A percentile compares a stretch with the other conserved stretches of the same genome.
phyloP scores from a whole-genome alignment of 2,113 vertebrate species.

The Dendrocopos noguchii region DNA sequence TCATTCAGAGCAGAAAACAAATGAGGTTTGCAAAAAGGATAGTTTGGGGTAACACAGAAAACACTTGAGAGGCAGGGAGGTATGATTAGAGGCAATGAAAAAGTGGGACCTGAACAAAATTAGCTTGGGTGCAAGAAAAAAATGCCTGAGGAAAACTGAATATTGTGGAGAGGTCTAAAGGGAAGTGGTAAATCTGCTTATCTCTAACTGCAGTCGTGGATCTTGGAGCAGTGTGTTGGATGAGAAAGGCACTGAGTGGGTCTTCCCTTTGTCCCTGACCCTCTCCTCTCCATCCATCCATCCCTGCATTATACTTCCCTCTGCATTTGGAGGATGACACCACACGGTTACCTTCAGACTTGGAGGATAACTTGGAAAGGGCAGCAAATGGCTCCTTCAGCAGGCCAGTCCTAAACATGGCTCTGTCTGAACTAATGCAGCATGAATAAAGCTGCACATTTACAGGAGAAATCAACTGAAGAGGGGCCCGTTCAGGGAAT shows the following conservation, averaged over 20 bases:
- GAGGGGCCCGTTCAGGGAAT: not conserved
- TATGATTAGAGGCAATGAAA: not conserved
- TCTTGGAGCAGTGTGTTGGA: not conserved
- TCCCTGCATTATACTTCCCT: fast-evolving
- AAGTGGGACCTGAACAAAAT: not conserved
- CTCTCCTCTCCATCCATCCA: not conserved
- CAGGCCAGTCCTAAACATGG: not conserved
- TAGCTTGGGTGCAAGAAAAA: not conserved
- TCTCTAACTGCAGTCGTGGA: not conserved
- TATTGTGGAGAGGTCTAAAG: not conserved
- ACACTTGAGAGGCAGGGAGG: not conserved
- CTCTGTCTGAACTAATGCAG: not conserved
- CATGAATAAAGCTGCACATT: not conserved
- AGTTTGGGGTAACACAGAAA: not conserved
- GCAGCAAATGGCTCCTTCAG: fast-evolving
- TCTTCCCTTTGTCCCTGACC: fast-evolving
- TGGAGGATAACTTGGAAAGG: not conserved
- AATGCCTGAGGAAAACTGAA: not conserved
- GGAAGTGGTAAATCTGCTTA: not conserved
- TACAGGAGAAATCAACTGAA: not conserved
- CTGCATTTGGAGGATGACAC: not conserved
- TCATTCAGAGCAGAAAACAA: not conserved
- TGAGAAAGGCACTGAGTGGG: fast-evolving
- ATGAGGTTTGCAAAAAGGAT: not conserved
- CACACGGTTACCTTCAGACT: not conserved